Evolutionary conservation across 2,888 invertebrate species (phyloP), one percentile per base, ranked within the genome.

Genomic region (Lithophane ornitopus): DNA sequence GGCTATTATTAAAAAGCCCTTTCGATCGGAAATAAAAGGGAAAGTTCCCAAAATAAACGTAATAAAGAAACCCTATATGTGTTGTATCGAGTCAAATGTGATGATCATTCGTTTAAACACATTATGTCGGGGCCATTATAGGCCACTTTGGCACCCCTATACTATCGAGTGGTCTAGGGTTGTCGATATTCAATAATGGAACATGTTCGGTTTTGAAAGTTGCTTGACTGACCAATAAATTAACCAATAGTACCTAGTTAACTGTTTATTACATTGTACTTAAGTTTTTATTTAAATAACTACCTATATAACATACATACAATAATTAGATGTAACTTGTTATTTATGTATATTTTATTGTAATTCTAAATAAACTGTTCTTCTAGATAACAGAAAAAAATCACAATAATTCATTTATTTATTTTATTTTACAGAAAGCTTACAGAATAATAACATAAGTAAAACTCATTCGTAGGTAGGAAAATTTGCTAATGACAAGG

Each of bases 111-210:
- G 88, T 88, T 86, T 88, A 86, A 88, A 88, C 80, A 85, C 88
- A 87, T 88, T 86, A 88, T 79, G 86, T 79, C 39, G 70, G 80
- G 71, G 80, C 86, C 86, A 90, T 90, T 90, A 90, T 84, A 83
- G 90, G 83, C 88, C 89, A 90, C 90, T 91, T 91, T 89, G 81
- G 78, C 88, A 86, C 88, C 88, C 87, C 87, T 86, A 88, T 88
- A 82, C 70, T 75, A 73, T 84, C 68, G 79, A 80, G 67, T 62
- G 49, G 12, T 22, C 2, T 86, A 88, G 88, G 88, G 88, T 66
- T 88, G 87, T 49, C 83, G 41, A 58, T n/a, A 22, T 46, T 66
- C 6, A 46, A 69, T 39, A n/a, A 16, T 26, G 14, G 28, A 34
- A 56, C 8, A 12, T 59, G 22, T 11, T 49, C 4, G 19, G 49